Evolutionary conservation across 1,140 invertebrate species (phyloP).

Genomic region (Sycobia sp.): DNA sequence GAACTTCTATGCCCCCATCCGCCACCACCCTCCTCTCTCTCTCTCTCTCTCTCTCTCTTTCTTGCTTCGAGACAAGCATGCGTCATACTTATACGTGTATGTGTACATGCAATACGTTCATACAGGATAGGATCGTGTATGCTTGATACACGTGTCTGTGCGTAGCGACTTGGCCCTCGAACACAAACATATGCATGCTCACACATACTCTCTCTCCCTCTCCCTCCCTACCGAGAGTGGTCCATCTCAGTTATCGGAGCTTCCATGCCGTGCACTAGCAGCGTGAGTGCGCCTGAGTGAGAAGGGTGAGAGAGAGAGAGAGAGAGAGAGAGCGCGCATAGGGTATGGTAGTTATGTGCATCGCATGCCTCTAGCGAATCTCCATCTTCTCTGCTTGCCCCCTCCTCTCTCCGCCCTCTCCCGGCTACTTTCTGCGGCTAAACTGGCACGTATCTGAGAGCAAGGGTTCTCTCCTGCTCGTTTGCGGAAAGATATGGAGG

Average conservation of each 20-base stretch:
- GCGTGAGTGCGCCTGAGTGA: background rate
- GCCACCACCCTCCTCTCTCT: background rate
- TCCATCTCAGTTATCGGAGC: slow-evolving; percentile 14
- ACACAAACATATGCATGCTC: no score
- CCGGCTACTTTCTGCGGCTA: no score
- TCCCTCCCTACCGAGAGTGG: background rate
- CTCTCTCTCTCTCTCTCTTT: slow-evolving; percentile 1
- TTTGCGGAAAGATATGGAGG: no score
- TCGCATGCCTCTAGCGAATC: background rate
- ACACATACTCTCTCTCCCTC: no score
- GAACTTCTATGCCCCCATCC: background rate
- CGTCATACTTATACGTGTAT: background rate
- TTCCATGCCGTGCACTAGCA: background rate
- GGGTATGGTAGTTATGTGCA: background rate
- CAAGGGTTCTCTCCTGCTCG: no score
- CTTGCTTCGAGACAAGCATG: background rate
- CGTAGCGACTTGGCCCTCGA: slow-evolving; percentile 4
- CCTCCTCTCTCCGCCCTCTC: background rate
- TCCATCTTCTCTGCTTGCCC: background rate
- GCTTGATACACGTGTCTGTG: background rate
- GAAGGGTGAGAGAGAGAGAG: no score
- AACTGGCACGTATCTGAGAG: no score
- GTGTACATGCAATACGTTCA: background rate
- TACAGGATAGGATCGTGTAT: background rate
- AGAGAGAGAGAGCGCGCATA: no score